Conservation (phyloP, 2,888 invertebrate genomes). For the Synergus japonicus region DNA sequence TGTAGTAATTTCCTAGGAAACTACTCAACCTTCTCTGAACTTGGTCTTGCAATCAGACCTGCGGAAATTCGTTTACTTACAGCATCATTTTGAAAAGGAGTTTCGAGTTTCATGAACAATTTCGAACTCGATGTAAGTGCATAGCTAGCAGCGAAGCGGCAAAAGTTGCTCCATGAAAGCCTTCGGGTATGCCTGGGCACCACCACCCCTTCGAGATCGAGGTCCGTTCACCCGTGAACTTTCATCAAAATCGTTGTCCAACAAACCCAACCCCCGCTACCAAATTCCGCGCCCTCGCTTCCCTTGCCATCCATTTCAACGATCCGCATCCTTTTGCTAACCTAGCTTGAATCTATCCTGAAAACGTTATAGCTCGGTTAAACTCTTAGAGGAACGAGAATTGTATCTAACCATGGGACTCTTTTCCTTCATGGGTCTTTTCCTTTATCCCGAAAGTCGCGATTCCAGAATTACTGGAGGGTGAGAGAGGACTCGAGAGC, state of each 20-base stretch:
- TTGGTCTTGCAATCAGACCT: not conserved
- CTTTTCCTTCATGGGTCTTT: not conserved
- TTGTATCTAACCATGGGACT: conserved; percentile 26
- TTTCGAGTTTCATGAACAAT: conserved; percentile 1
- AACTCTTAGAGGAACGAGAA: conserved; percentile 18
- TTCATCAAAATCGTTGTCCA: conserved; percentile 40
- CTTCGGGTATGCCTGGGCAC: not conserved
- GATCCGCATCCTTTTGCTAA: conserved; percentile 30
- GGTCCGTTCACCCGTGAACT: conserved; percentile 31
- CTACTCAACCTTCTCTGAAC: not conserved
- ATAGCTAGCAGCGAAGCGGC: conserved; percentile 9
- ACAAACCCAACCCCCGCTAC: conserved; percentile 19
- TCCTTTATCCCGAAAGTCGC: conserved; percentile 17
- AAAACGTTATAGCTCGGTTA: conserved; percentile 40
- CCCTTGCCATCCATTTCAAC: conserved; percentile 13
- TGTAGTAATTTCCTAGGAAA: not conserved
- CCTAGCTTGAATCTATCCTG: conserved; percentile 35
- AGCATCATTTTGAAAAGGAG: conserved; percentile 26
- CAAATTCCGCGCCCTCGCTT: conserved; percentile 27
- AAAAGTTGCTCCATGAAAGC: not conserved
- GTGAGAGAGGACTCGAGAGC: conserved; percentile 56
- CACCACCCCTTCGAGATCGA: not conserved
- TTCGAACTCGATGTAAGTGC: conserved; percentile 27
- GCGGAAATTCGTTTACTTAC: conserved; percentile 20
- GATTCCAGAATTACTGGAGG: conserved; percentile 46